Evolutionary conservation across 2,888 invertebrate genomes (phyloP).

Genomic region (Ceramica pisi): DNA sequence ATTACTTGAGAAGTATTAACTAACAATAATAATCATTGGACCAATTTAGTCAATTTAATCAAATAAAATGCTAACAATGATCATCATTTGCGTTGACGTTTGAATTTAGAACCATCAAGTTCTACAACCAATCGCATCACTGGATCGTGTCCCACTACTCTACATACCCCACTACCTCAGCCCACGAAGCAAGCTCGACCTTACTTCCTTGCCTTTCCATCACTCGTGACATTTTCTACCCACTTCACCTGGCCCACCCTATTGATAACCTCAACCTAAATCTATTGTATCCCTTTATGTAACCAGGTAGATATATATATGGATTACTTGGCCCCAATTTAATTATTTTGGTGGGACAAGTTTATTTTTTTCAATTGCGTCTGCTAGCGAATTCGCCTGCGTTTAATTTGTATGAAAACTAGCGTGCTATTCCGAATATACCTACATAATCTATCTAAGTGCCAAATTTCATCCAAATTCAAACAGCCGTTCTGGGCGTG

Average conservation of each 20-base stretch:
- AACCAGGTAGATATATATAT: conserved; percentile 12
- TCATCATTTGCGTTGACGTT: background rate
- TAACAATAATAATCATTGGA: no score
- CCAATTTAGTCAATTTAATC: no score
- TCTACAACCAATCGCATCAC: conserved; percentile 20
- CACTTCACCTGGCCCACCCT: conserved; percentile 40
- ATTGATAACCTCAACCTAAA: conserved; percentile 56
- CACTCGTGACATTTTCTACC: conserved; percentile 55
- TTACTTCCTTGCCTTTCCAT: conserved; percentile 48
- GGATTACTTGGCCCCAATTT: background rate
- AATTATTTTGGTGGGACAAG: background rate
- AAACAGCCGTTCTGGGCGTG: no score
- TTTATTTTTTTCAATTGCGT: no score
- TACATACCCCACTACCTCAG: conserved; percentile 19
- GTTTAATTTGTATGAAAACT: no score
- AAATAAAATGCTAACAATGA: background rate
- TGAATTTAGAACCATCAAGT: conserved; percentile 18
- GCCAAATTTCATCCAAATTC: no score
- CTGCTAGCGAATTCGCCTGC: no score
- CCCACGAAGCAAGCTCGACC: conserved; percentile 26
- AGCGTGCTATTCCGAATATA: no score
- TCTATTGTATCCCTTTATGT: conserved; percentile 37
- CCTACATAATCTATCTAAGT: no score
- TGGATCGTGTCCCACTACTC: conserved; percentile 26
- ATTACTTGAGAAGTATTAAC: no score